phyloP scores from a whole-genome alignment of 2,888 invertebrate genomes.

The Netelia melanura region DNA sequence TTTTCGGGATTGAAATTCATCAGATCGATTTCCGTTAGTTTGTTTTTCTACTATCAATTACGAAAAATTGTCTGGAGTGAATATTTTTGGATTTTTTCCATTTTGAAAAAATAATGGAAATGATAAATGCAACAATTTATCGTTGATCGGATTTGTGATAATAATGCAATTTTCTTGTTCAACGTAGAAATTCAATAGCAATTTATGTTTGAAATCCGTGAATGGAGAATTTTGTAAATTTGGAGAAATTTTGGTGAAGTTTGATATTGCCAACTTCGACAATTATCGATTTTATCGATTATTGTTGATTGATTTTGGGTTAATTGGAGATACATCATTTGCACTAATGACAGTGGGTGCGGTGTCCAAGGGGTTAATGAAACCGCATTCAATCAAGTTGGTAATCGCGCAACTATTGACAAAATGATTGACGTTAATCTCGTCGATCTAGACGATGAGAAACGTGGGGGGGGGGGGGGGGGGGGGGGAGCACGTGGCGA shows the following conservation, averaged over 20 bases:
- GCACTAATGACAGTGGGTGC: not conserved
- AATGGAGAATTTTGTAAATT: not conserved
- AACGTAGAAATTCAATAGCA: not conserved
- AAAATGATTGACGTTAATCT: slow-evolving; percentile 61
- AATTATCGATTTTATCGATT: too few species aligned
- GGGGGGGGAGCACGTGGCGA: slow-evolving; percentile 10
- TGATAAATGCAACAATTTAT: too few species aligned
- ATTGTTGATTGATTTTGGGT: not conserved
- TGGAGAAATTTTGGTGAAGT: not conserved
- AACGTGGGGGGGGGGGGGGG: not conserved
- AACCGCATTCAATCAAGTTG: slow-evolving; percentile 40
- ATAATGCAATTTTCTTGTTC: not conserved
- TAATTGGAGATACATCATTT: not conserved
- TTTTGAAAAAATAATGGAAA: too few species aligned
- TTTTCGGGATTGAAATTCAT: too few species aligned
- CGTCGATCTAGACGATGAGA: slow-evolving; percentile 27
- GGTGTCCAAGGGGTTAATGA: slow-evolving; percentile 6
- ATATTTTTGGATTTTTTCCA: too few species aligned
- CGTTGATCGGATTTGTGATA: not conserved
- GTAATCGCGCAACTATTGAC: slow-evolving; percentile 40
- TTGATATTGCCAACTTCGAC: too few species aligned
- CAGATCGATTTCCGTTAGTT: too few species aligned
- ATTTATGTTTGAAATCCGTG: too few species aligned
- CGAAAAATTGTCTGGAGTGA: too few species aligned
- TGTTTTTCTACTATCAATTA: too few species aligned